Evolutionary conservation across 2,888 invertebrate species (phyloP).

Genomic region (Chloroclystis v-ata): DNA sequence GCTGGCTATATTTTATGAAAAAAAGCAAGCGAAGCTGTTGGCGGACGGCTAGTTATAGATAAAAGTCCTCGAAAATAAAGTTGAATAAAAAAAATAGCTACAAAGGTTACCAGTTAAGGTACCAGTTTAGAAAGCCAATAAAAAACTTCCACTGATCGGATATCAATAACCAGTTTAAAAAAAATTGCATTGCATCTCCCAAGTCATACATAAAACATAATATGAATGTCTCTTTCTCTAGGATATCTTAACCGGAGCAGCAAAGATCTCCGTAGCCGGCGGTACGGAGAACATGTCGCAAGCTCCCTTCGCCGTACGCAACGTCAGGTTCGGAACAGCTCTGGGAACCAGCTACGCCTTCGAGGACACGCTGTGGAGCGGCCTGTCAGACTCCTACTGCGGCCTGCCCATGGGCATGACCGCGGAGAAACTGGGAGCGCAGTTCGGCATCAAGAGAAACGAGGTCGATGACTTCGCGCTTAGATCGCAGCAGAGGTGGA

Average conservation of each 20-base stretch:
- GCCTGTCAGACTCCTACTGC: conserved; percentile 90
- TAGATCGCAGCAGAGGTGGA: conserved; percentile 92
- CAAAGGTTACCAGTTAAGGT: too few species aligned
- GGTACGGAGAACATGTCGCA: conserved; percentile 98
- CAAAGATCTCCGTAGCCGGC: conserved; percentile 92
- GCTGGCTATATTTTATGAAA: too few species aligned
- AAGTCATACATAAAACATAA: too few species aligned
- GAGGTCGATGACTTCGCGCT: conserved; percentile 92
- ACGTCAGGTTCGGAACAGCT: conserved; percentile 91
- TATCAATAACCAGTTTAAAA: too few species aligned
- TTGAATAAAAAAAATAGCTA: too few species aligned
- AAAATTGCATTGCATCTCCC: too few species aligned
- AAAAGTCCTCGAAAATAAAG: too few species aligned
- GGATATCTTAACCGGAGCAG: conserved; percentile 91
- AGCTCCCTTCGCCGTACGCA: conserved; percentile 90
- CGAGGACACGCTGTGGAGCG: conserved; percentile 93
- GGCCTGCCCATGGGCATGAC: conserved; percentile 97
- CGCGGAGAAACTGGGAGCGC: conserved; percentile 91
- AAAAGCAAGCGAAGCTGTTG: too few species aligned
- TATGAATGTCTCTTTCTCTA: too few species aligned
- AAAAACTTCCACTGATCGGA: too few species aligned
- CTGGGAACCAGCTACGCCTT: conserved; percentile 86
- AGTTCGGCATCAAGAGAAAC: conserved; percentile 87
- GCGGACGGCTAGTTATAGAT: too few species aligned
- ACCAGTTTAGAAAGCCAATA: too few species aligned